A percentile compares a stretch with the other conserved stretches of the same genome.
phyloP scores from a whole-genome alignment of 2,888 invertebrate species.

The Nudaria mundana region DNA sequence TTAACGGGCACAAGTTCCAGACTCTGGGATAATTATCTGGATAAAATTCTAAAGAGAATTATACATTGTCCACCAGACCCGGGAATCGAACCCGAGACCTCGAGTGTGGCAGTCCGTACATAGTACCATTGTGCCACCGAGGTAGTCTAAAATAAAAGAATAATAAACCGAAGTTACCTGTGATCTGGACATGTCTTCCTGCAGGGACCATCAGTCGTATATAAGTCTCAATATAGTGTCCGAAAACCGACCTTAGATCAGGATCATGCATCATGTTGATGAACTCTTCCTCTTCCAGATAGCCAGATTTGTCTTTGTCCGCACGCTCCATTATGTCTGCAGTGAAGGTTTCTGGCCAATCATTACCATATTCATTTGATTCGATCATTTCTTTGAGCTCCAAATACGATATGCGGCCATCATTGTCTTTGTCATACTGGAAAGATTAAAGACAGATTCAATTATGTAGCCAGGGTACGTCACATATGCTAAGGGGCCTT shows the following conservation, averaged over 20 bases:
- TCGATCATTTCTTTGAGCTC: conserved; percentile 1
- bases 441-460: neutral
- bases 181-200: conserved; percentile 54
- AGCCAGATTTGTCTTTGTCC: conserved; percentile 59
- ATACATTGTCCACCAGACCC: too few relatives aligned
- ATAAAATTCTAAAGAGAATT: too few relatives aligned
- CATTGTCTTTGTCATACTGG: conserved; percentile 2
- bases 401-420: conserved; percentile 48
- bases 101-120: neutral
- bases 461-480: too few relatives aligned
- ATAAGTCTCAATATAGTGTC: conserved; percentile 69
- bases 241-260: conserved; percentile 70
- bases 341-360: neutral
- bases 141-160: too few relatives aligned
- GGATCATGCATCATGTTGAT: conserved; percentile 76
- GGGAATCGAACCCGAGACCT: too few relatives aligned
- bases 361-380: neutral
- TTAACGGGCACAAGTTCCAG: too few relatives aligned
- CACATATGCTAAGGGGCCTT: too few relatives aligned
- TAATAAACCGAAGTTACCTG: too few relatives aligned
- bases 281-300: conserved; percentile 83
- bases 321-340: conserved; percentile 1
- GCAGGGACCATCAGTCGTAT: conserved; percentile 57
- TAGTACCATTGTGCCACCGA: too few relatives aligned
- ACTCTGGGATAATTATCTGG: too few relatives aligned